Base-by-base conservation (phyloP, 1,140 invertebrate species). In the Cepaea nemoralis region DNA sequence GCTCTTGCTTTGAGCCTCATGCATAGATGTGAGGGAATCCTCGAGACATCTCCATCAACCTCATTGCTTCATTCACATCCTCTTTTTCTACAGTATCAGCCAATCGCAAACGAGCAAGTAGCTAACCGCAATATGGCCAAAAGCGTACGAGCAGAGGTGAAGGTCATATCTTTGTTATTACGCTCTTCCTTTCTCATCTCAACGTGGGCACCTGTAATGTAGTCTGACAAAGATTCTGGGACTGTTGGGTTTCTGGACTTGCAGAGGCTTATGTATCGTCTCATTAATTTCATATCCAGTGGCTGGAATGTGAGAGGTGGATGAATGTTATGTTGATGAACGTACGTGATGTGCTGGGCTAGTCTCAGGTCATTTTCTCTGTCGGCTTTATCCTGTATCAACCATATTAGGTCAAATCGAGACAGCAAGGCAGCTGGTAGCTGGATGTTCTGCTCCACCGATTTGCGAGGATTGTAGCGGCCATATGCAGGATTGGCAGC, bases 401-500 rank as follows among this genome's bases (percentile, higher is more conserved):
- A 93, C 98, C 98, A 99, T 0, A 99, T 93, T 5, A 99, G 91
- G 93, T 99, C 99, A 92, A 99, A 99, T 88, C 99, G 94, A 0
- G 98, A 99, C 1, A 99, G 92, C 6, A 99, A 92, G n/a, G 99
- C 98, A 35, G 99, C 98, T 1, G 99, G 98, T 55, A 99, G 92
- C 89, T 99, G 97, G 80, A 99, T 96, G 90, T 99, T 99, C 89
- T 99, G 97, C 92, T 99, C 97, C 45, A 99, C 94, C 0, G 97
- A 94, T 84, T 96, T 94, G 88, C 97, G 97, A 0, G 97, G 95
- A 92, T 99, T 99, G 92, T 99, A 99, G 40, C 90, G 83, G 19
- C 99, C 99, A 91, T 97, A 99, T 0, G 97, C 97, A 27, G 99
- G 99, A 94, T 99, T 99, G 16, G 99, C 99, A 2, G 99, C 99